Evolutionary conservation across 1,140 invertebrate species (phyloP), one percentile per base, ranked within the genome.

Genomic region (Cotesia vestalis): DNA sequence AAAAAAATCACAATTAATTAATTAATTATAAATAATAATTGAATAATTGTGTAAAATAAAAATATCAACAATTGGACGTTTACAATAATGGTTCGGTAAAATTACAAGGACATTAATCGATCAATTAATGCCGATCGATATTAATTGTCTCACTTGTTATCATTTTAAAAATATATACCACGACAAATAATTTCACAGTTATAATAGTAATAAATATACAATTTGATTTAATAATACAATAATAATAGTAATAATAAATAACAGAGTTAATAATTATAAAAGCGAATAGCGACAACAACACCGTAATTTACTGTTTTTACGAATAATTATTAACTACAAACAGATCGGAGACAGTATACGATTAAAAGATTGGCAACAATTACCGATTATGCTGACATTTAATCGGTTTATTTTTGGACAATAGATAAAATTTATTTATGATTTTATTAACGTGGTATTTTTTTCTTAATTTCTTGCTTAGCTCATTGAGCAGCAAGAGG

Each of bases 41-140:
- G 17, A 55, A n/a, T 14, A 17, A 55, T 55, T 55, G 17, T 55
- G 11, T 46, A 9, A 46, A 46, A 46, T 46, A 46, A 46, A 46
- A 46, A 9, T 6, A 46, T 9, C 11, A 46, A 75, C 77, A 79
- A 78, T 79, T 78, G 80, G 78, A 73, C 71, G 71, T 75, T 46
- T 68, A 74, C 57, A 27, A 73, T 74, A 79, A 78, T 75, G 73
- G 77, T 75, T 79, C 53, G 72, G 72, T 80, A 77, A 73, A 77
- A 75, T 78, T 80, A 79, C 74, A 76, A 75, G 72, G 71, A 75
- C 17, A 73, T 79, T 66, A 76, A 76, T 67, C 76, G 66, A 78
- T 77, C 71, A 72, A 73, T 77, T 67, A 72, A 78, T 74, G 78
- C 38, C 20, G 61, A 71, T 71, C 61, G 64, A 63, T 46, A 12